Base-by-base conservation (phyloP, 1,140 invertebrate species). In the Vollenhovia emeryi region DNA sequence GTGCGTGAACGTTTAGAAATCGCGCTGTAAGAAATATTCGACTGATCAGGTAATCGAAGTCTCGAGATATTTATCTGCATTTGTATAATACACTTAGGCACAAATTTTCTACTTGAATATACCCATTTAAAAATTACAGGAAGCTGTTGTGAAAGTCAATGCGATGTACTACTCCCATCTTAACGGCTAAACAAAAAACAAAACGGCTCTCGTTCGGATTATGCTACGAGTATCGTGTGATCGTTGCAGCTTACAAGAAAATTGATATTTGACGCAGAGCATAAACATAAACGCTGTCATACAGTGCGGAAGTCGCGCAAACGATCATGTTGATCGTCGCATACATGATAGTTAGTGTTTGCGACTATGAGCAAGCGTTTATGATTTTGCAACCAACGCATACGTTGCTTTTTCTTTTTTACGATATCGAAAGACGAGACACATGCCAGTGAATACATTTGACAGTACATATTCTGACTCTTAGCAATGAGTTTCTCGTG, bases 261-360 rank as follows among this genome's bases (percentile, higher is more conserved):
- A 36, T 66, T 66, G 6, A 52, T 55, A 27, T 33, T 62, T 57
- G 66, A 84, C 71, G 27, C 21, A 15, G 18, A 78, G 55, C 36
- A 68, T 50, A 55, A 87, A 60, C 36, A 68, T 50, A 55, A 87
- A 66, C 62, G 21, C 24, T 71, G 76, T 15, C 36, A 40, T n/a
- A n/a, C 27, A 69, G 30, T 69, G 11, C 36, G 27, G 21, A 62
- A 76, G 45, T 87, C 27, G 40, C 24, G 24, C 21, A 45, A 64
- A 64, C 11, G 13, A 59, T 59, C 27, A 36, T 33, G 2, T 55
- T 21, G 18, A 33, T n/a, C 27, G 15, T 40, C 43, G n/a, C 15
- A 36, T 36, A 45, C 24, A 43, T 1, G 15, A 79, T 66, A 57
- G 21, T 21, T 73, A 55, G n/a, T 60, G 5, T 45, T 76, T 62